A percentile compares a stretch with the other conserved stretches of the same genome.
phyloP scores from a whole-genome alignment of 2,888 invertebrate species.

The Auanema sp. region DNA sequence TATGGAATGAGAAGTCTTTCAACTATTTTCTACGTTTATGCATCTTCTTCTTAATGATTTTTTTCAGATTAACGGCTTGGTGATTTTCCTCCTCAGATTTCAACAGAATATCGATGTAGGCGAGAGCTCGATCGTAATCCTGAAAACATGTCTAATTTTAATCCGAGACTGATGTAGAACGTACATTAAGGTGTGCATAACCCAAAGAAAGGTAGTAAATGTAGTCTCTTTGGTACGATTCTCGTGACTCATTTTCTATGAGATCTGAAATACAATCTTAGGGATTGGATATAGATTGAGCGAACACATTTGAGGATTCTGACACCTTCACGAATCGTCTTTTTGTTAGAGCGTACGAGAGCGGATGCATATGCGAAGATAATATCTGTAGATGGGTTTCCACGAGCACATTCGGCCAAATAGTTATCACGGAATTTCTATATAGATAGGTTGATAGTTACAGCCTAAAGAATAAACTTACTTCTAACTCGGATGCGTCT shows the following conservation, averaged over 20 bases:
- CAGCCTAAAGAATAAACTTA: slow-evolving; percentile 18
- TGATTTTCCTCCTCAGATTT: slow-evolving; percentile 84
- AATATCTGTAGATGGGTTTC: slow-evolving; percentile 78
- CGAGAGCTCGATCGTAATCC: slow-evolving; percentile 82
- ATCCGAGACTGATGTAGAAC: slow-evolving; percentile 20
- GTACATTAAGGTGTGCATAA: slow-evolving; percentile 82
- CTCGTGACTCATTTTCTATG: slow-evolving; percentile 70
- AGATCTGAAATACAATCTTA: slow-evolving; percentile 64
- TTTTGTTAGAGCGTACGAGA: slow-evolving; percentile 72
- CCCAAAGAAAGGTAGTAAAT: slow-evolving; percentile 92
- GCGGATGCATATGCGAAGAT: slow-evolving; percentile 97
- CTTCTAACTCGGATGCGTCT: slow-evolving; percentile 52
- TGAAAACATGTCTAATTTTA: no score
- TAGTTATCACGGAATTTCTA: slow-evolving; percentile 69
- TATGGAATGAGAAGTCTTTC: no score
- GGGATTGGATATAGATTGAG: slow-evolving; percentile 11
- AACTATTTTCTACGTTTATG: slow-evolving; percentile 72
- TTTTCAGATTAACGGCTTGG: slow-evolving; percentile 81
- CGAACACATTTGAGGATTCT: slow-evolving; percentile 77
- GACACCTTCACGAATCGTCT: slow-evolving; percentile 87
- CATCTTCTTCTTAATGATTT: slow-evolving; percentile 84
- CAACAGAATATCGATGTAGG: slow-evolving; percentile 80
- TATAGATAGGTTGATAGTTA: slow-evolving; percentile 12
- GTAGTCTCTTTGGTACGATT: slow-evolving; percentile 81
- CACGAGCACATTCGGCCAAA: slow-evolving; percentile 77